These are phyloP conservation scores for Holothuria scabra DNA, from an alignment of 53 echinoderm and acorn worm species.

Conservation along the genomic window DNA sequence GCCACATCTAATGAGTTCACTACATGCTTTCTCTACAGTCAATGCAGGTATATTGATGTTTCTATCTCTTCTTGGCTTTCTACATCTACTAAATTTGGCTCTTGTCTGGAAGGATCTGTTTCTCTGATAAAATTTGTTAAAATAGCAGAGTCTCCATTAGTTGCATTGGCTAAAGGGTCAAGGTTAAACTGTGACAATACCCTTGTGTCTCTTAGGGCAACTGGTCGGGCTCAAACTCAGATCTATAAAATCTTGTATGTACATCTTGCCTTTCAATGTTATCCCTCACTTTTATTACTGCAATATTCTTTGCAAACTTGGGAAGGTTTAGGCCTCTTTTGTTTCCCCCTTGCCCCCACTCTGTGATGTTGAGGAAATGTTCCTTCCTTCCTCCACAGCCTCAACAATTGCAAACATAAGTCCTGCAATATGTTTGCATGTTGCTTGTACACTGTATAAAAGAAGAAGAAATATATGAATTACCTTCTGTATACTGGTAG, in stretches of 20 bases:
- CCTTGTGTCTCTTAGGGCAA: slow-evolving; percentile 21
- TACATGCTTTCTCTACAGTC: too few species aligned
- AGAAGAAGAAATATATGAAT: not conserved
- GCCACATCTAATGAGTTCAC: not conserved
- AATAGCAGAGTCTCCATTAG: slow-evolving; percentile 69
- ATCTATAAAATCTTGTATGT: slow-evolving; percentile 33
- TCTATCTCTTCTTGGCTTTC: slow-evolving; percentile 11
- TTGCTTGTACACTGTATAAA: slow-evolving; percentile 54
- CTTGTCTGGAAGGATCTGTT: slow-evolving; percentile 29
- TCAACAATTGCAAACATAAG: slow-evolving; percentile 64
- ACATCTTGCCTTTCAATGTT: slow-evolving; percentile 7
- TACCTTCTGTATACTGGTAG: not conserved
- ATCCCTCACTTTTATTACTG: slow-evolving; percentile 25
- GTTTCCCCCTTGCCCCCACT: slow-evolving; percentile 48
- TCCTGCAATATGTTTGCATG: slow-evolving; percentile 64
- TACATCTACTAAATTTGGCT: slow-evolving; percentile 45
- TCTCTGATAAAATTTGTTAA: slow-evolving; percentile 49
- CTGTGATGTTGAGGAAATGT: slow-evolving; percentile 57
- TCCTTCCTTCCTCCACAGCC: slow-evolving; percentile 58
- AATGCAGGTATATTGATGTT: too few species aligned
- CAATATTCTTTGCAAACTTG: slow-evolving; percentile 60
- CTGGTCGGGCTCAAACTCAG: slow-evolving; percentile 50
- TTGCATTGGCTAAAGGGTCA: slow-evolving; percentile 59
- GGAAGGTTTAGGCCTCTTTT: not conserved
- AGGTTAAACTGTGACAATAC: slow-evolving; percentile 53